Evolutionary conservation across 1,140 invertebrate species (phyloP), one percentile per base, ranked within the genome.

Genomic region (Sycophila sp.): DNA sequence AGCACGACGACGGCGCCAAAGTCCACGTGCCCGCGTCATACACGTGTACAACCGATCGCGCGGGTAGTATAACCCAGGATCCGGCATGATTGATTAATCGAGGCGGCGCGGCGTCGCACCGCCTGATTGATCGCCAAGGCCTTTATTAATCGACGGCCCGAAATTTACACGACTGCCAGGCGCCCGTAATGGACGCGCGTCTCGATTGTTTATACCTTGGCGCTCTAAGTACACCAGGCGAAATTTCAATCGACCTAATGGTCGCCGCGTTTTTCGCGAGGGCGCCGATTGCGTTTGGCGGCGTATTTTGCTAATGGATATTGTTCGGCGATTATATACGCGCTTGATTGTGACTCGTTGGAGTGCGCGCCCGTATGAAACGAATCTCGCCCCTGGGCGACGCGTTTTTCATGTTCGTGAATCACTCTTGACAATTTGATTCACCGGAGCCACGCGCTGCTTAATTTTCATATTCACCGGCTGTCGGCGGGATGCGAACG

Each of bases 71-170:
- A n/a, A n/a, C n/a, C n/a, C n/a, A n/a, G 40, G n/a, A 15, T 42
- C 11, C 15, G n/a, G 2, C 30, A 22, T 58, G 55, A 58, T 58
- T 55, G 65, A 67, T 67, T 49, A 30, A 47, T 67, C 53, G 38
- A 32, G 19, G 13, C 32, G 3, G 38, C 40, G 30, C 38, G 40
- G 8, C 38, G n/a, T 28, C 47, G 45, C 2, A 4, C 28, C n/a
- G 15, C 36, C 30, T 60, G 66, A 69, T 69, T 69, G 55, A 69
- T 69, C 42, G 24, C 34, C 56, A 69, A 69, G 56, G 66, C 28
- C 42, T 69, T 69, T 69, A 59, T 69, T 69, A 69, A 69, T 69
- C 55, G 56, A 59, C 38, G 19, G 24, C 32, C 26, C 42, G n/a
- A 65, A 55, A 65, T 65, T 19, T 30, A 32, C 47, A 13, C 13